Base-by-base conservation (phyloP, 2,888 invertebrate genomes). In the Nasonia oneida region DNA sequence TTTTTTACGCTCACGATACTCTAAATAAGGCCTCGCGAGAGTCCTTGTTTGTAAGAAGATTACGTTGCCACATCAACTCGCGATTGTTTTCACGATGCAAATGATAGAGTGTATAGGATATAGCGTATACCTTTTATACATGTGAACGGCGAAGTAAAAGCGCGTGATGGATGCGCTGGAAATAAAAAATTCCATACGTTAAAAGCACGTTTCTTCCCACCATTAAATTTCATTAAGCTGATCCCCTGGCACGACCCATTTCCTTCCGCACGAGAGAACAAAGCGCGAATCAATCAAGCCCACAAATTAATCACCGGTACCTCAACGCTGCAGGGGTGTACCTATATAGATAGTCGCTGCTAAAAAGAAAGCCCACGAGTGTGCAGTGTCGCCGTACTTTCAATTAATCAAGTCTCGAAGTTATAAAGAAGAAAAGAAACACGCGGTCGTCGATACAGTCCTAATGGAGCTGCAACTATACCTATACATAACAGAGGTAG, bases 401-500 rank as follows among this genome's bases (percentile, higher is more conserved):
- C 81, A 75, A 82, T 82, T 75, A 82, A 82, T 76, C 76, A 70
- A 67, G 39, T 14, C 70, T 57, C 23, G 14, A 14, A 67, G 71
- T 18, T 8, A 37, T 33, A n/a, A 39, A 39, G 23, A 61, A 42
- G 81, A 80, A n/a, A 47, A 33, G 37, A 70, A 71, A 29, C 47
- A n/a, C 67, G 2, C 39, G 15, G 57, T 10, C 15, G 33, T 75
- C 75, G 74, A 74, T 53, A 76, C 70, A 70, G 76, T 39, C 76
- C 75, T 76, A 82, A 82, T 82, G 76, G 71, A 83, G 83, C 57
- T 18, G 42, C 70, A n/a, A 33, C n/a, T 53, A 53, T 53, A 53
- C 10, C 6, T 50, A 50, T n/a, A n/a, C 1, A 57, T 57, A 57
- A 5, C 74, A 57, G 23, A 29, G 74, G 29, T 67, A 3, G 23